Conservation (phyloP, 2,888 invertebrate genomes). For the Megamerina dolium region DNA sequence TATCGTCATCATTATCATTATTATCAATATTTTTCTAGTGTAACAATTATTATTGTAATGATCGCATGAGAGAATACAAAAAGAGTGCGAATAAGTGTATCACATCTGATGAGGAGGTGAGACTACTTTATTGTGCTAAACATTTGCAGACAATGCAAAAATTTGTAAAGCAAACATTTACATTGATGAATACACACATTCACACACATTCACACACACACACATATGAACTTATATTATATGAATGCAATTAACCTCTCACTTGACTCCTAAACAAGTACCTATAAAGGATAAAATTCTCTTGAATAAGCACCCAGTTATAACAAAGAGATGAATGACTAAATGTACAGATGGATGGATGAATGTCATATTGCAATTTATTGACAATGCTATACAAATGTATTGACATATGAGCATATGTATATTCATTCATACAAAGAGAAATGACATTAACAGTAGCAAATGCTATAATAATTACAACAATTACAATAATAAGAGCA, state of each 20-base stretch:
- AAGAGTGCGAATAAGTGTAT: too few relatives aligned
- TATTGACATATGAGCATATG: not conserved
- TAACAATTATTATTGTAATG: not conserved
- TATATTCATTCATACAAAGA: not conserved
- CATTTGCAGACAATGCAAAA: not conserved
- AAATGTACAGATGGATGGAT: too few relatives aligned
- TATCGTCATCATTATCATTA: too few relatives aligned
- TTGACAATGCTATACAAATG: constrained; percentile 3
- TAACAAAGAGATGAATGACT: not conserved
- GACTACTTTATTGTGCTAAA: too few relatives aligned
- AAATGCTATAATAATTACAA: too few relatives aligned
- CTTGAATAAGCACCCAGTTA: not conserved
- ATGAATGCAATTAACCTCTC: constrained; percentile 14
- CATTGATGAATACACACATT: not conserved
- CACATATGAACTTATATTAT: not conserved
- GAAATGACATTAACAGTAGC: not conserved
- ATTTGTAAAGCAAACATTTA: constrained; percentile 9
- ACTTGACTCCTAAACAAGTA: constrained; percentile 15
- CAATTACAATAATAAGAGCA: too few relatives aligned
- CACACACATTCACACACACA: constrained; percentile 1
- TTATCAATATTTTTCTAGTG: too few relatives aligned
- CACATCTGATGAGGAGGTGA: too few relatives aligned
- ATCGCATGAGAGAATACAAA: not conserved
- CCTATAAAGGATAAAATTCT: constrained; percentile 8
- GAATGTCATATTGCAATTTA: constrained; percentile 18